A percentile compares a stretch with the other conserved stretches of the same genome.
phyloP scores from a whole-genome alignment of 2,113 vertebrate species.

The Chaenogobius annularis region DNA sequence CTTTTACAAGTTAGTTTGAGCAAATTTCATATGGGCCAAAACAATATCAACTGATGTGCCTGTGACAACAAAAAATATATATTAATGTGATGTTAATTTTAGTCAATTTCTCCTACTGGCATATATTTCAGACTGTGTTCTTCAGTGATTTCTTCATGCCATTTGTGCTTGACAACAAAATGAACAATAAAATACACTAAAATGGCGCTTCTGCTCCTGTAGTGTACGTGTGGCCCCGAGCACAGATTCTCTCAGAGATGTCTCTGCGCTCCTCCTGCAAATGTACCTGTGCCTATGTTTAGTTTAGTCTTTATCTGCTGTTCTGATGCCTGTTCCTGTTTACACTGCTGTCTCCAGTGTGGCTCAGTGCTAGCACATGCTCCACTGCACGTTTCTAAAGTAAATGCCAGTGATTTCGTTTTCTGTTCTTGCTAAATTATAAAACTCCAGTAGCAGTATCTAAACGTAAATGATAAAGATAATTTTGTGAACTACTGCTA shows the following conservation, averaged over 20 bases:
- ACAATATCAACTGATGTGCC: no score
- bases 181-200: neutral
- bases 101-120: no score
- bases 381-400: slow-evolving; percentile 1
- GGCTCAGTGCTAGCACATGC: neutral
- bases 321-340: slow-evolving; percentile 5
- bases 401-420: no score
- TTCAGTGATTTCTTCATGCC: no score
- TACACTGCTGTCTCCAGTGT: slow-evolving; percentile 6
- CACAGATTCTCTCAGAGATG: slow-evolving; percentile 34
- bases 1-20: no score
- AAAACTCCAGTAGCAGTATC: no score
- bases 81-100: no score
- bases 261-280: slow-evolving; percentile 1
- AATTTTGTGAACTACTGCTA: no score
- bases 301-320: slow-evolving; percentile 32
- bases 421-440: no score
- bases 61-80: no score
- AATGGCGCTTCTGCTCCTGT: neutral
- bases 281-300: neutral
- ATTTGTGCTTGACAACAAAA: neutral
- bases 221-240: neutral
- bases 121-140: no score
- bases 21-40: no score
- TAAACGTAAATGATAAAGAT: neutral